Evolutionary conservation across 2,888 invertebrate species (phyloP), one percentile per base, ranked within the genome.

Genomic region (Achlya flavicornis): DNA sequence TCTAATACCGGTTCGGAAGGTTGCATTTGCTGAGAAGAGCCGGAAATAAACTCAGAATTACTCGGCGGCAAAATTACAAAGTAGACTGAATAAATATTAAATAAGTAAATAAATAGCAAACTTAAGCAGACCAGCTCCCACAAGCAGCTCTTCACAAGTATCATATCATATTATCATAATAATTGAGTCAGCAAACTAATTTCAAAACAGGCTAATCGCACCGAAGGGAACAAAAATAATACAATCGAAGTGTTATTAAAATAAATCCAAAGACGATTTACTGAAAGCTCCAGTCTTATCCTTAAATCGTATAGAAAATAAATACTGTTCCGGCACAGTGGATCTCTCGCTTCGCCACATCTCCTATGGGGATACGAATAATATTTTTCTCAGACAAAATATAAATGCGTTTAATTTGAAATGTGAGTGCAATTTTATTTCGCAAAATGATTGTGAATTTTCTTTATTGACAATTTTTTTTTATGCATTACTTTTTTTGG

Each of bases 301-400:
- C 58, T 35, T n/a, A 58, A 58, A 58, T 35, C 16, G 58, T 58
- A 35, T 16, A 59, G 33, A 59, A 59, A 35, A 59, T 59, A 59
- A 59, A 59, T 58, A 58, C 35, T 58, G 58, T 58, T 58, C 35
- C 33, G 35, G n/a, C 35, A 35, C 33, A 33, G 58, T n/a, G 58
- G 33, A 8, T 35, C 58, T 16, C 32, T 33, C 33, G n/a, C 38
- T 38, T 16, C 38, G 38, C 58, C 35, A 38, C 35, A 59, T 59
- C 38, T 16, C 53, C 53, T 19, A 19, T 53, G 53, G 53, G 53
- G 19, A 53, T 53, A 53, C 19, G 53, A 19, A 53, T 43, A 43
- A 43, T 53, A 53, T 53, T 53, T 53, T 53, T 53, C 53, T 19
- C 53, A 53, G 19, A 53, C 53, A 19, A 53, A 53, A 48, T 48